Base-by-base conservation (phyloP, 2,888 invertebrate genomes). In the Coelogynopora nodosa region DNA sequence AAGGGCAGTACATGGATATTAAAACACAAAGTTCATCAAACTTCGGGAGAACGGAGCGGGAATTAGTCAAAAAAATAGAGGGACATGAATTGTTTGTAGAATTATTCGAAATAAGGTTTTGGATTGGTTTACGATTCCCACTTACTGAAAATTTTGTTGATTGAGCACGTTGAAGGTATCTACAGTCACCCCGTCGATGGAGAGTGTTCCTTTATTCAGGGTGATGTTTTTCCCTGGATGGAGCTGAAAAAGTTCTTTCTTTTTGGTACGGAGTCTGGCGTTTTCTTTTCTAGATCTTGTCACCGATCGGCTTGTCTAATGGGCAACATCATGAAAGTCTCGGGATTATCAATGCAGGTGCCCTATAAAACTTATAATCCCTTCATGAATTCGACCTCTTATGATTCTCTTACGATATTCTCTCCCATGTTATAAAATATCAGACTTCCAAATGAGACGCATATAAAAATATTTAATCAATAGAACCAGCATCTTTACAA, bases 191-290 rank as follows among this genome's bases (percentile, higher is more conserved):
- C 74, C 74, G 27, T 74, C 74, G 74, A 74, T 74, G 74, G 74
- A 74, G 23, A 74, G 74, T 74, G 74, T 74, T 74, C 74, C 74
- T 74, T 74, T 74, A 74, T 74, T 74, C 74, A 74, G 74, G 74
- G 74, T 13, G 27, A 74, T 26, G 74, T 74, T 74, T 74, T 74
- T 74, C 18, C 23, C 74, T 23, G 74, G 74, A 74, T 74, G 74
- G 23, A 13, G 74, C 74, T 74, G 74, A 23, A 26, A n/a, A 74
- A 74, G 74, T 74, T 74, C 5, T 74, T 26, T 74, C 74, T 74
- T 74, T 74, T 74, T 74, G 23, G 74, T 74, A 74, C 74, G 74
- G 23, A 74, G 74, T 74, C 74, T 74, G 23, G 74, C 74, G 23
- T 74, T 74, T 74, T 74, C 74, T 74, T 74, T 74, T 74, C 23